Evolutionary conservation across 2,797 vertebrate genomes (phyloP), one percentile per base, ranked within the genome.

Genomic region (Sebastes iracundus): DNA sequence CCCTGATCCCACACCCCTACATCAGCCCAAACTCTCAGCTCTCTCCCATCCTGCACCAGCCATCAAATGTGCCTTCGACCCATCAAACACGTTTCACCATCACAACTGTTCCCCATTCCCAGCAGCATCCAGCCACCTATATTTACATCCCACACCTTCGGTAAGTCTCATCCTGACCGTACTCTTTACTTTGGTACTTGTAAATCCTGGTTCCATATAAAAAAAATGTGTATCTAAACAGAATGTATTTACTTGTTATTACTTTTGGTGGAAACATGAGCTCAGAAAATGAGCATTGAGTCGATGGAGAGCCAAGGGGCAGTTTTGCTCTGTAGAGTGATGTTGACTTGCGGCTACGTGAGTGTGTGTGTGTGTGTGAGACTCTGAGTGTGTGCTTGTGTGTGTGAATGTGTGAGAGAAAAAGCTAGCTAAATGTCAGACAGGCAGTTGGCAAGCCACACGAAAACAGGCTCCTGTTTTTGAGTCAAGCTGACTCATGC

Each of bases 381-480:
- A 38, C 5, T 5, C 35, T 38, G 35, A 6, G 35, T 64, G 35
- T 35, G 58, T 11, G 18, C 42, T n/a, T 76, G 60, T 64, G 59
- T 66, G 32, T 70, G 59, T 75, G 61, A 52, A 28, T 25, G 53
- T 82, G 62, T 63, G 74, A 52, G 84, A 82, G 79, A 78, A 65
- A 81, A 77, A 71, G 33, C 77, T 82, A 75, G 80, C 85, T 89
- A 91, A 94, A 94, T 89, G 87, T 93, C 88, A 91, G 91, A 88
- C 80, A 79, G 85, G 87, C 87, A 82, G 67, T 92, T 94, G 90
- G 93, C 91, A 88, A 88, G 89, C 76, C 88, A 85, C 84, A 86
- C 90, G 27, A 93, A 94, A 92, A 93, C 93, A 93, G 91, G 72
- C 89, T 90, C 88, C 93, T 90, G 90, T 95, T 94, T 94, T 93